Evolutionary conservation across 1,140 invertebrate species (phyloP), one percentile per base, ranked within the genome.

Genomic region (Brachionus calyciflorus): DNA sequence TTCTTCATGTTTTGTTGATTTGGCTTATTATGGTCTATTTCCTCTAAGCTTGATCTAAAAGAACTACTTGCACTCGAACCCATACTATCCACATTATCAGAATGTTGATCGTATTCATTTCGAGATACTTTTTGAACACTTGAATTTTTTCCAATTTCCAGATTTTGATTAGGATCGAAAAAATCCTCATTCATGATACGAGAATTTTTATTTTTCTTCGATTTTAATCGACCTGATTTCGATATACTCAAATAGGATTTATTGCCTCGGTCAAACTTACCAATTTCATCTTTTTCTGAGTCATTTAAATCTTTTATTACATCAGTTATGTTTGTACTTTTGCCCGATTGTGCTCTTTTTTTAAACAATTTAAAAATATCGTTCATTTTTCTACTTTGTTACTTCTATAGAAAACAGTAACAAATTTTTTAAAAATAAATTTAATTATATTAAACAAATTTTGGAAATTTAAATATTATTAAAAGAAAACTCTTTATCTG

Each of bases 321-420:
- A 73, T 73, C 69, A 10, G 21, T 73, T 51, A 73, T 73, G 17
- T 73, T 51, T 37, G 69, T 73, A 41, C 69, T 55, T 17, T 73
- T 73, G 14, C 69, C 69, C 17, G 69, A 30, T 21, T 73, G 69
- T 28, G 69, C 69, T 73, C 69, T 49, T 24, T 73, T 73, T 30
- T 73, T 73, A 30, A 73, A 73, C 17, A 73, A 21, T 40, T 73
- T 73, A 33, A 73, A 73, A 41, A 73, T 73, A n/a, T 73, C 69
- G 33, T 73, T 73, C 69, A 73, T 73, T 40, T 51, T 65, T n/a
- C 3, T 0, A 33, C 17, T n/a, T 17, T n/a, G n/a, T n/a, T n/a
- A n/a, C n/a, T n/a, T n/a, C n/a, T n/a, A n/a, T n/a, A n/a, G n/a
- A n/a, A n/a, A n/a, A n/a, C n/a, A n/a, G n/a, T n/a, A n/a, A n/a